phyloP scores from a whole-genome alignment of 2,888 invertebrate species.

The Ophion ellenae region DNA sequence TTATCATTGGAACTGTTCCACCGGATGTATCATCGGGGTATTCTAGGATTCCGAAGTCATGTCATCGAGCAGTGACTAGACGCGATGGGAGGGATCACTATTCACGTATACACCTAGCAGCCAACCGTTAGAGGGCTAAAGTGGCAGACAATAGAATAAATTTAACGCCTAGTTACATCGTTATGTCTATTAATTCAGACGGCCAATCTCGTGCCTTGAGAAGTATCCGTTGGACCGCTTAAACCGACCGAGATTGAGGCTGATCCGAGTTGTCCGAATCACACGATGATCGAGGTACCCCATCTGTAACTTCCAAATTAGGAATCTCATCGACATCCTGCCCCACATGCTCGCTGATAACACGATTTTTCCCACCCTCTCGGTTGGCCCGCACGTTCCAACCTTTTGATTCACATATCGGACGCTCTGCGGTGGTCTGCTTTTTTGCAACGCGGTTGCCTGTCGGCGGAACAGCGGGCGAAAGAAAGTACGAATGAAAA shows the following conservation, averaged over 20 bases:
- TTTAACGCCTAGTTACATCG: slow-evolving; percentile 71
- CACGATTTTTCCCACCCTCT: slow-evolving; percentile 29
- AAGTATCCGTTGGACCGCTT: slow-evolving; percentile 2
- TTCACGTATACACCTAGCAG: too few relatives aligned
- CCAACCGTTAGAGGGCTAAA: background rate
- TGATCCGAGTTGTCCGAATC: background rate
- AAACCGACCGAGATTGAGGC: slow-evolving; percentile 47
- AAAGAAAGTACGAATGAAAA: slow-evolving; percentile 66
- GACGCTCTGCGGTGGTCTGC: slow-evolving; percentile 2
- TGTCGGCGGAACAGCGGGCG: slow-evolving; percentile 37
- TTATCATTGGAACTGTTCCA: background rate
- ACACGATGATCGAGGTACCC: slow-evolving; percentile 19
- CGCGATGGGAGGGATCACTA: too few relatives aligned
- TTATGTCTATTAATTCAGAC: slow-evolving; percentile 35
- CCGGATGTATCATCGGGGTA: background rate
- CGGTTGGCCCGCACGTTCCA: slow-evolving; percentile 4
- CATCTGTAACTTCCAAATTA: slow-evolving; percentile 5
- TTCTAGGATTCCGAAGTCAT: background rate
- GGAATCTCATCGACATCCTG: background rate
- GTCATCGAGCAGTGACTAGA: too few relatives aligned
- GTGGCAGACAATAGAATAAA: background rate
- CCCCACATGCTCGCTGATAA: slow-evolving; percentile 17
- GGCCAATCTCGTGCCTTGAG: background rate
- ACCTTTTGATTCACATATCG: slow-evolving; percentile 11
- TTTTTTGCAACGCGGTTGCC: slow-evolving; percentile 1